Base-by-base conservation (phyloP, 2,888 invertebrate species). In the Drosophila merina region DNA sequence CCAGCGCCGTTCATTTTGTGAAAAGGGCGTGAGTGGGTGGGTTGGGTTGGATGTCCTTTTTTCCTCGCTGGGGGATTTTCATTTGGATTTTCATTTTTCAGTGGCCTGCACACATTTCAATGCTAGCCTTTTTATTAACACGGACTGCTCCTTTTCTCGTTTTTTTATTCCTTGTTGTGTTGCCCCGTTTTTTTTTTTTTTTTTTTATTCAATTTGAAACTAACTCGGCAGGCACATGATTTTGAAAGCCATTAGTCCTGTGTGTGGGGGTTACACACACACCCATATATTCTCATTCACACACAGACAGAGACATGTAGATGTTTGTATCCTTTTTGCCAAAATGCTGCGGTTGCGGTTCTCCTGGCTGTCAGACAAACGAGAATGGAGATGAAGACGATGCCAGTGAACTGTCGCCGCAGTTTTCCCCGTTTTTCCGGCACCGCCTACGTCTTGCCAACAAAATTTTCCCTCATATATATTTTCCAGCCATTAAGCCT, bases 81-180 rank as follows among this genome's bases (percentile, higher is more conserved):
- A 84, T 63, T 67, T 57, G 50, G 64, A 50, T 63, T 74, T 69
- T 57, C 12, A 56, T 57, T 69, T 67, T 25, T 50, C 40, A 30
- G 31, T 62, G 30, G 50, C 57, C 44, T 60, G 45, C 42, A 60
- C 54, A 75, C 54, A 75, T 75, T 85, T 74, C 74, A 62, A 77
- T 76, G 80, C 67, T 62, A 58, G 70, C 68, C 59, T 63, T 72
- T 74, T 78, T 74, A 84, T 84, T 74, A 72, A 75, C 75, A 49
- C 49, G 30, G 36, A 45, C 64, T 44, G 40, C 48, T 36, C 48
- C 14, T 30, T 48, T 25, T 14, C 7, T 14, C 7, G 10, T 30
- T 33, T 31, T 33, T 31, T 26, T 20, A 3, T 10, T 10, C 33
- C 14, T 20, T 31, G 31, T 49, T 48, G 47, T 26, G 12, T 14